Evolutionary conservation across 2,888 invertebrate genomes (phyloP), one percentile per base, ranked within the genome.

Genomic region (Bhutanitis thaidina): DNA sequence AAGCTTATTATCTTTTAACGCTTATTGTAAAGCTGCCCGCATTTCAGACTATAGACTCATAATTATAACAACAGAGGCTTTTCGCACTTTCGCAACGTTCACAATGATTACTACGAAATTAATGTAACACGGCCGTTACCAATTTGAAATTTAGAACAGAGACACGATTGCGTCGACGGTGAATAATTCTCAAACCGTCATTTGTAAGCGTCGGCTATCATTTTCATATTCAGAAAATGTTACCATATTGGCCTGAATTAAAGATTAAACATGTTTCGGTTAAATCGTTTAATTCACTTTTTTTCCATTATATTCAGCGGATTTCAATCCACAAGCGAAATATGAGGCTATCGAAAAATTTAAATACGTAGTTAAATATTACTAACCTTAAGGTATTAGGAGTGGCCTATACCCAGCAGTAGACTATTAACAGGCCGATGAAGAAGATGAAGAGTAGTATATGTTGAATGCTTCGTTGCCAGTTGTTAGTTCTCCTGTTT

Each of bases 121-220:
- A 77, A 80, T 81, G 80, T 80, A 80, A 76, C 73, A 68, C 74
- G 78, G 77, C 71, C 78, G 72, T 69, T 69, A 67, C 69, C 55
- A 64, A 83, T 83, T 80, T 82, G 62, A 80, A 83, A 82, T 85
- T 78, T 75, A 83, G 80, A 84, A 60, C 73, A 78, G 74, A 67
- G 59, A 65, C 61, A 63, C 67, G 64, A 74, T 80, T 80, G 77
- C 74, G 77, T 68, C 63, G 64, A 55, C 54, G 57, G 67, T 68
- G 74, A 74, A 78, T 78, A 75, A 64, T 71, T 68, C 66, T 67
- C 62, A 16, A 62, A 64, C 63, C 56, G 71, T 63, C 74, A 77
- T 81, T 80, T 80, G 65, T 80, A 64, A 66, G 69, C 58, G 78
- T 77, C 77, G 60, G 58, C 56, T 53, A 58, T 59, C 56, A 77